Base-by-base conservation (phyloP, 2,888 invertebrate genomes). In the Agriopis marginaria region DNA sequence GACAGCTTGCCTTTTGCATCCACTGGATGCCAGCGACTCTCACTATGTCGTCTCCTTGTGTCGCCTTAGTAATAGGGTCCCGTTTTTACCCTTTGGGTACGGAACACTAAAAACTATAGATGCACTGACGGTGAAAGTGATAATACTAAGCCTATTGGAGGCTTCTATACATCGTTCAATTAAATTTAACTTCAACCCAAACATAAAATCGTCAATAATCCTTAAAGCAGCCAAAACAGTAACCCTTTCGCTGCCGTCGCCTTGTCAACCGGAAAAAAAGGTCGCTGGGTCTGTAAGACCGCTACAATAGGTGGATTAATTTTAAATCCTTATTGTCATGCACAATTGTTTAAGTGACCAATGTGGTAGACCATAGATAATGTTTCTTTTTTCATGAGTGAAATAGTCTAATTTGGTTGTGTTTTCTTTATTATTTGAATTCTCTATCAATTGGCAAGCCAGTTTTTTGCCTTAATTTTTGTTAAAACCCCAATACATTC, bases 281-380 rank as follows among this genome's bases (percentile, higher is more conserved):
- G 73, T 72, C 71, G 60, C 66, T 9, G 67, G 70, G 79, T 74
- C 76, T 69, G 55, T 74, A 49, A 53, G 73, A 73, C 77, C 80
- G 17, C 3, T 9, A 84, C 85, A 85, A 86, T 75, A 55, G 73
- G 61, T 23, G 82, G 85, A 86, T 87, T 87, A 87, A 61, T 63
- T 76, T 72, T 79, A 79, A 82, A 77, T 73, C 81, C 66, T 68
- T 67, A 79, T 85, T 86, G 85, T 85, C 74, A 75, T 66, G 39
- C 56, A 78, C 79, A 79, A 79, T 81, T 78, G 79, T 77, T 73
- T 72, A 72, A 72, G 72, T 72, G 63, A 80, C 82, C 79, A 77
- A 79, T 77, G 78, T 76, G 74, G 66, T 68, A 59, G 62, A 70
- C 65, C 55, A 66, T 66, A 60, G 53, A 44, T 61, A 63, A 69